Percentiles rank a stretch among this genome's conserved stretches.
These are phyloP conservation scores for Chymomyza caudatula DNA, from an alignment of 2,888 invertebrate species.

Conservation along the genomic window DNA sequence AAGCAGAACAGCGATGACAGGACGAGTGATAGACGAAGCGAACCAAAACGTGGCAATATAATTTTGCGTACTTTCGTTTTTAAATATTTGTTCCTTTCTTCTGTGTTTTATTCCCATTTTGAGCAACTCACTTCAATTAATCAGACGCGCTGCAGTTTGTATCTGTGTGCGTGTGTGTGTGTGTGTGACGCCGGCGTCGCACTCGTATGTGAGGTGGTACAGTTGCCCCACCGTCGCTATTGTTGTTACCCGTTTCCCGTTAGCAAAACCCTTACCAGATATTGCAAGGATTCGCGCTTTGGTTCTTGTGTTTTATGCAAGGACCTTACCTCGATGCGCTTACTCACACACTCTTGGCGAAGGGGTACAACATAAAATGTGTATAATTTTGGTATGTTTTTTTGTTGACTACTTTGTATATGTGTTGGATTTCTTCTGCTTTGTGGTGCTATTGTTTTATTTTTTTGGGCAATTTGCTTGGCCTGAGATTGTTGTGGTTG, in stretches of 20 bases:
- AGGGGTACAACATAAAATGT: not conserved
- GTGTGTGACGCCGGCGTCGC: conserved; percentile 10
- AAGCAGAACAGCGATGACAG: not conserved
- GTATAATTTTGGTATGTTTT: not conserved
- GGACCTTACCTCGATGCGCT: not conserved
- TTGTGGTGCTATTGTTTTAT: not conserved
- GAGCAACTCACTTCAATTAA: conserved; percentile 68
- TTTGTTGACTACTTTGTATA: not conserved
- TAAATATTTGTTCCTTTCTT: conserved; percentile 25
- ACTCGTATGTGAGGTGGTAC: not conserved
- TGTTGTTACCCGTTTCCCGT: too few species aligned
- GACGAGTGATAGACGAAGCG: not conserved
- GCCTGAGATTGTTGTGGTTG: not conserved
- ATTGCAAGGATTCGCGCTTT: not conserved
- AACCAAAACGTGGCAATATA: not conserved
- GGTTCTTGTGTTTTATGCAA: not conserved
- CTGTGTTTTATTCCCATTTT: conserved; percentile 36
- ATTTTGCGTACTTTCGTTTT: conserved; percentile 7
- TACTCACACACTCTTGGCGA: not conserved
- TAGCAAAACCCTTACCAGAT: too few species aligned
- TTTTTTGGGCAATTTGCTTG: conserved; percentile 1
- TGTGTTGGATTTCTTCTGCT: not conserved
- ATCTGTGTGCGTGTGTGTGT: conserved; percentile 6
- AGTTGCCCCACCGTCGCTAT: not conserved
- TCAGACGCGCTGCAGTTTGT: conserved; percentile 48